Conservation (phyloP, 2,113 vertebrate species). For the Podocnemis expansa region DNA sequence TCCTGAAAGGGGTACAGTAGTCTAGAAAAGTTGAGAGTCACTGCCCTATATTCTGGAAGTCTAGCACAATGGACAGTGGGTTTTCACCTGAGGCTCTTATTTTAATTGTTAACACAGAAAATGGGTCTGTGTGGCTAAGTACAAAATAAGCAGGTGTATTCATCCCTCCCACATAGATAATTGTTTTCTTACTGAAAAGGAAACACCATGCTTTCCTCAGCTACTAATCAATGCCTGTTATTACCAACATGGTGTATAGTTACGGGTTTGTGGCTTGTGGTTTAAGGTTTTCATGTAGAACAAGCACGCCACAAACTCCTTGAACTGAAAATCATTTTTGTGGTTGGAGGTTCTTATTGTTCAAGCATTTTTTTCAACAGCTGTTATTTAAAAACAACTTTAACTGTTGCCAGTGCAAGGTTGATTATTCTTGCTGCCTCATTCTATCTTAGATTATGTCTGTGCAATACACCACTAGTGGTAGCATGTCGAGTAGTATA, state of each 20-base stretch:
- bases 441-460: not conserved
- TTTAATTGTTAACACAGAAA: not conserved
- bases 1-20: no score
- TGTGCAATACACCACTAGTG: not conserved
- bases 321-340: not conserved
- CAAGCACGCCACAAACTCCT: not conserved
- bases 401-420: not conserved
- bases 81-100: not conserved
- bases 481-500: not conserved
- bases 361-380: not conserved
- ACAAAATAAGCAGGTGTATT: not conserved
- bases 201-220: not conserved
- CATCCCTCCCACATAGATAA: not conserved
- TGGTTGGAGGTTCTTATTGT: not conserved
- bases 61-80: not conserved
- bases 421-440: not conserved
- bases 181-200: not conserved
- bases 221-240: not conserved
- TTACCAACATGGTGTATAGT: not conserved
- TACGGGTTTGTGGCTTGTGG: not conserved
- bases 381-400: not conserved
- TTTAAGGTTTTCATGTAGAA: not conserved
- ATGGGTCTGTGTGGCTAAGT: not conserved
- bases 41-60: not conserved
- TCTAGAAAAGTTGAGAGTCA: no score